Evolutionary conservation across 2,888 invertebrate genomes (phyloP), one percentile per base, ranked within the genome.

Genomic region (Drosophila meridiana): DNA sequence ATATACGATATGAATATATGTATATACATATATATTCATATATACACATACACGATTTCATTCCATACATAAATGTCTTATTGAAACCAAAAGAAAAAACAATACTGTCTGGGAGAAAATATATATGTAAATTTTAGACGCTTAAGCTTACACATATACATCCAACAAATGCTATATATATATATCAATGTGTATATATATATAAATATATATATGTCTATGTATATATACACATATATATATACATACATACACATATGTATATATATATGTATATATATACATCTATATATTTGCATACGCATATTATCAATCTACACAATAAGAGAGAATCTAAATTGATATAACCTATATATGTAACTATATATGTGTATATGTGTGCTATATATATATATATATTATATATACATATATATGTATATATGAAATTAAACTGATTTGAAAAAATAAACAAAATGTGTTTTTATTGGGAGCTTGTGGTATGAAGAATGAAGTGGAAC

Each of bases 401-500:
- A 48, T 48, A 48, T 30, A 48, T 34, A 52, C 20, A 34, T 34
- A 36, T 52, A 34, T 57, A 53, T 69, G 28, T 64, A 48, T 57
- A n/a, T 65, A 52, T 52, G 68, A 73, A 59, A 60, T 60, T 68
- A 82, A 79, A 79, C 66, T 68, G 58, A 65, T 68, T 81, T 81
- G 60, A 50, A 63, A 57, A 47, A 56, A 63, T 66, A 55, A 38
- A 32, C 8, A 0, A 2, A 20, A 28, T 38, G 38, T 45, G 20
- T 38, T 58, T 48, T 14, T 30, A 13, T 14, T 43, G 13, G 32
- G 34, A 11, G 0, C 11, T 20, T 11, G 50, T 3, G 20, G 7
- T 14, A 7, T 48, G 20, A 20, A 20, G 20, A 20, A 48, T 8
- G 14, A 8, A 48, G 1, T 13, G 28, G 13, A 47, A 30, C 50